Evolutionary conservation across 2,797 vertebrate genomes (phyloP).

Genomic region (Enteromius anoplus): DNA sequence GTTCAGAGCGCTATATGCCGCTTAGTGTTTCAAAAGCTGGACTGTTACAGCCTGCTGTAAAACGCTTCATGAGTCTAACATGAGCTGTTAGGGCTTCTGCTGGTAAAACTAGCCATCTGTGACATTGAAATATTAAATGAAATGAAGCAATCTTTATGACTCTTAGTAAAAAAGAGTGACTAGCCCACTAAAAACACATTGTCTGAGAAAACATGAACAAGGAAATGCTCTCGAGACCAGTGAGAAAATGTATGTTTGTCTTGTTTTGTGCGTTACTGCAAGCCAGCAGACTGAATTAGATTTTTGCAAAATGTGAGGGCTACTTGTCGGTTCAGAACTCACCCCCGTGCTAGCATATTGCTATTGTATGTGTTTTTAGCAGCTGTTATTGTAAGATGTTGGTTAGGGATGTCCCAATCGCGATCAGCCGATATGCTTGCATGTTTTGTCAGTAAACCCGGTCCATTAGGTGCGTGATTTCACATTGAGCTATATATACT

Average conservation of each 20-base stretch:
- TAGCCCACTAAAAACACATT: not conserved
- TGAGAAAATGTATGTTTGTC: not conserved
- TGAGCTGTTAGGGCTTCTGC: not conserved
- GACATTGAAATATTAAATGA: slow-evolving; percentile 24
- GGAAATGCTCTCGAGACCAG: not conserved
- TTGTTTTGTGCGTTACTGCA: not conserved
- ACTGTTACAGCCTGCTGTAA: slow-evolving; percentile 3
- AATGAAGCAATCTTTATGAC: slow-evolving; percentile 28
- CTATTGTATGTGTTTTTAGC: not conserved
- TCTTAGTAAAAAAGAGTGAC: slow-evolving; percentile 7
- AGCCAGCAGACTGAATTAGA: not conserved
- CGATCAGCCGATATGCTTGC: too few relatives aligned
- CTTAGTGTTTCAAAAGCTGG: not conserved
- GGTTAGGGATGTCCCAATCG: too few relatives aligned
- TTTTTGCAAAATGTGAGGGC: not conserved
- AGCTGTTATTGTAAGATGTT: not conserved
- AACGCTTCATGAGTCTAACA: slow-evolving; percentile 13
- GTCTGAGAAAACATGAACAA: not conserved
- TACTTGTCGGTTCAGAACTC: not conserved
- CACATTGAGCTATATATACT: too few relatives aligned
- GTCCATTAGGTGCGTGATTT: too few relatives aligned
- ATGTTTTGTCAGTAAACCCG: too few relatives aligned
- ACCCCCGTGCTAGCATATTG: not conserved
- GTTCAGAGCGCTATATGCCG: not conserved
- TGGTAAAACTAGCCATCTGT: slow-evolving; percentile 13